These are phyloP conservation scores for Drosophila nr. fundita DNA, from an alignment of 2,888 invertebrate species.

Conservation along the genomic window DNA sequence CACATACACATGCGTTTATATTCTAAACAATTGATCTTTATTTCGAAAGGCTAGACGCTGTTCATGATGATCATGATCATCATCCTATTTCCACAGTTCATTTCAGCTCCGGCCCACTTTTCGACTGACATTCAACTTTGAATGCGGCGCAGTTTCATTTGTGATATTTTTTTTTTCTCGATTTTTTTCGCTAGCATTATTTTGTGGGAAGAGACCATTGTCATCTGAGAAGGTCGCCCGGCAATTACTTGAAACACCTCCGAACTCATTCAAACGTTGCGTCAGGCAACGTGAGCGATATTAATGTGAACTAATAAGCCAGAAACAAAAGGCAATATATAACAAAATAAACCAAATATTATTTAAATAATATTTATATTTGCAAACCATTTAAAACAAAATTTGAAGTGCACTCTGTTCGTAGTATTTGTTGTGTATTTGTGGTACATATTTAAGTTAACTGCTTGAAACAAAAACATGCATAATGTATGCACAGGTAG, in stretches of 20 bases:
- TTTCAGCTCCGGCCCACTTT: conserved; percentile 52
- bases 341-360: conserved; percentile 54
- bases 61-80: conserved; percentile 15
- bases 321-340: conserved; percentile 20
- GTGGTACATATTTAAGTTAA: conserved; percentile 52
- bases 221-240: conserved; percentile 70
- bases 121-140: conserved; percentile 67
- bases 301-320: conserved; percentile 55
- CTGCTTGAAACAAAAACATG: conserved; percentile 24
- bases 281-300: conserved; percentile 64
- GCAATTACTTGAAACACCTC: conserved; percentile 60
- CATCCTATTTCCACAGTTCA: conserved; percentile 18
- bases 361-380: conserved; percentile 68
- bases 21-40: conserved; percentile 74
- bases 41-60: conserved; percentile 57
- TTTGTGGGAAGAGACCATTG: conserved; percentile 62
- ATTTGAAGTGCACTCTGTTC: conserved; percentile 55
- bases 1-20: conserved; percentile 25
- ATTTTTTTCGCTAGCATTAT: conserved; percentile 26
- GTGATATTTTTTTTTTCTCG: conserved; percentile 15
- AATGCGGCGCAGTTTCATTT: conserved; percentile 61
- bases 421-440: conserved; percentile 41
- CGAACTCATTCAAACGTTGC: conserved; percentile 54
- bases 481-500: conserved; percentile 18
- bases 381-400: conserved; percentile 70